Base-by-base conservation (phyloP, 2,797 vertebrate species). In the Alectoris magna region DNA sequence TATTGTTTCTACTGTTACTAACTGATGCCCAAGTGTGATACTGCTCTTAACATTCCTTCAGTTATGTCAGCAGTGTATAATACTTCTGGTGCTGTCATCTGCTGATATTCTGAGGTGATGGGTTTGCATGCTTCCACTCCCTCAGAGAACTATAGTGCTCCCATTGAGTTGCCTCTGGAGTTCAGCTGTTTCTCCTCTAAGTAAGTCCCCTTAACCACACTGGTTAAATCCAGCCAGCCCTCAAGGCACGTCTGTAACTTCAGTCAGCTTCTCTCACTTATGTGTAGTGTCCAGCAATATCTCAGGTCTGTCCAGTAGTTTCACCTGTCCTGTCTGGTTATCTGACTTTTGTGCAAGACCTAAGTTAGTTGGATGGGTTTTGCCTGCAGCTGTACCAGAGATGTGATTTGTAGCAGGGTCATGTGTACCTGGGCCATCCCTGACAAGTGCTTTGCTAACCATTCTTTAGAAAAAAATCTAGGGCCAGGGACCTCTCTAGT, bases 221-320 rank as follows among this genome's bases (percentile, higher is more conserved):
- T 60, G 36, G 11, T 62, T 39, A 49, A 66, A n/a, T 29, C 24
- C 60, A 60, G 39, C 27, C 36, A 44, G 27, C 44, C 38, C 19
- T 73, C 44, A 3, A 0, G 1, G 16, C 12, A 2, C 39, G 3
- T 14, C 29, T 55, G 34, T 53, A 49, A 14, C 46, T 51, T 59
- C 13, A 12, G 34, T 29, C 79, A 67, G 48, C 4, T 3, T 84
- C 29, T 41, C 15, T 46, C 39, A 7, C 11, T 68, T 73, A 10
- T 1, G 4, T 21, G 34, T 23, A 0, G 0, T 46, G 51, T 41
- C 22, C 63, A 62, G 64, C 53, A 29, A 2, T 22, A 48, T 62
- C 29, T 56, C 5, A 2, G 21, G n/a, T 44, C 36, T 46, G 10
- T 23, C 29, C 18, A 3, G 44, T 11, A 4, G 16, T 24, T 18